phyloP scores from a whole-genome alignment of 2,113 vertebrate species.

The Peromyscus californicus region DNA sequence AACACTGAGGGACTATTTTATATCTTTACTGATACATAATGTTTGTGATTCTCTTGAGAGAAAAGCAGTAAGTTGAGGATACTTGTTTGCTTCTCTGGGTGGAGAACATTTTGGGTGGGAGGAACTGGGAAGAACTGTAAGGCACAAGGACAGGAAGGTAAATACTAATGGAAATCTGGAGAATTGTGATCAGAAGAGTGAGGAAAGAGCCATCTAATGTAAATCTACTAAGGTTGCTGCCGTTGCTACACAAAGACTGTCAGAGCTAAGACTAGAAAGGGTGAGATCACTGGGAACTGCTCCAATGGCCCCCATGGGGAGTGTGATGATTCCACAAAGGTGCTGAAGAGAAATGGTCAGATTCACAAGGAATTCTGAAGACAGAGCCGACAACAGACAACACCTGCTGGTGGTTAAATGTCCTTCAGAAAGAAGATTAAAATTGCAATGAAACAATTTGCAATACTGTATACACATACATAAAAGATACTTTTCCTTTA shows the following conservation, averaged over 20 bases:
- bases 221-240: neutral
- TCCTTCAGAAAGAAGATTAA: neutral
- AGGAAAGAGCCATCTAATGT: neutral
- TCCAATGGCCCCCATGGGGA: neutral
- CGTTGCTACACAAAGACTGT: neutral
- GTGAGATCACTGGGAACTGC: neutral
- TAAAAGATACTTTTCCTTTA: neutral
- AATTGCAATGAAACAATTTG: neutral
- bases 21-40: neutral
- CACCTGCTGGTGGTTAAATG: slow-evolving; percentile 5
- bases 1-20: neutral
- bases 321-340: neutral
- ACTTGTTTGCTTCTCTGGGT: neutral
- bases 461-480: neutral
- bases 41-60: neutral
- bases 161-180: neutral
- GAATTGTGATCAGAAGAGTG: neutral
- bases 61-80: neutral
- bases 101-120: neutral
- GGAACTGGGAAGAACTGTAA: neutral
- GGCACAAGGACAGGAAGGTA: neutral
- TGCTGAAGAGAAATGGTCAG: neutral
- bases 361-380: neutral
- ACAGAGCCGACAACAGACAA: neutral
- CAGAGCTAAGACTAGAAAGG: neutral